Base-by-base conservation (phyloP, 2,797 vertebrate genomes). In the Phrynocephalus forsythii region DNA sequence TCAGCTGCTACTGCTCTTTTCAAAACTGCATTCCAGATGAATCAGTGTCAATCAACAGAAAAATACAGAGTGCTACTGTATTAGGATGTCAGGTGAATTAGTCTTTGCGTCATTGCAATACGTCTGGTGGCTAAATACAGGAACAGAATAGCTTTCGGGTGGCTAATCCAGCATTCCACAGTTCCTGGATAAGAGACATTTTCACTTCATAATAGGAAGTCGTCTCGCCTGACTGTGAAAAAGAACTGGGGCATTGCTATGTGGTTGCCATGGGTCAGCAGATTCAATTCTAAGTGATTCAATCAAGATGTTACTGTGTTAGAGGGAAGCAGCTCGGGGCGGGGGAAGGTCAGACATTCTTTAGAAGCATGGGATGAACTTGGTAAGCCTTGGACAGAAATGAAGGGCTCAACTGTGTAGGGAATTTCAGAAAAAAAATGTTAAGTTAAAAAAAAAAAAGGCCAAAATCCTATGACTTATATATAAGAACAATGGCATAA, bases 61-160 rank as follows among this genome's bases (percentile, higher is more conserved):
- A 84, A 48, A 30, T 1, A 10, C 84, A 90, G 66, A 48, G 81
- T 68, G 76, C 50, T 87, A 84, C 78, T 84, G 83, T 90, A 83
- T 84, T 77, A 81, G 78, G 71, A 76, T 84, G 78, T 76, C 85
- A 90, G 78, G 85, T 84, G 82, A 90, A 90, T 80, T 26, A 79
- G 77, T 68, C 85, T 80, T 72, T 87, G 56, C 38, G 71, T 87
- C 89, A 84, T n/a, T 81, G 24, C 63, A 76, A 20, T 33, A 66
- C 63, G 69, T 77, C 69, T 84, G 50, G 13, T 81, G 71, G 77
- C 82, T 90, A 84, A 84, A 87, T 87, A 84, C 1, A 16, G 88
- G 71, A 90, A 90, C 28, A 75, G 33, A 20, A 6, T 0, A 2
- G 81, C 82, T 48, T 83, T 5, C 30, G 84, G 88, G 87, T 68